Conservation (phyloP, 1,140 invertebrate species). For the Adelges cooleyi region DNA sequence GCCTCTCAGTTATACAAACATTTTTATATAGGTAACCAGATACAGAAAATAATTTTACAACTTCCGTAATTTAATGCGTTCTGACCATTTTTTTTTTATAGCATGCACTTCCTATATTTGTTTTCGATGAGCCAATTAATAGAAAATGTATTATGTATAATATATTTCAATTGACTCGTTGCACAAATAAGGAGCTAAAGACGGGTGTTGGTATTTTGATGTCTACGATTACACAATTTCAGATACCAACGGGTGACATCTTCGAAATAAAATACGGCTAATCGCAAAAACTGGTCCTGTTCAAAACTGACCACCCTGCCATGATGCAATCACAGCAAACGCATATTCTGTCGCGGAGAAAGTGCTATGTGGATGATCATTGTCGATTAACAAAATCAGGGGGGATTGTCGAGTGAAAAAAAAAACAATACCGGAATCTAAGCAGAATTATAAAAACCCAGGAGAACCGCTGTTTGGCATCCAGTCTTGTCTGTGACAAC, state of each 20-base stretch:
- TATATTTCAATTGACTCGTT: too few species aligned
- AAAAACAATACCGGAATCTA: conserved; percentile 9
- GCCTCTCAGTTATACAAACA: too few species aligned
- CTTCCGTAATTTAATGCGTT: too few species aligned
- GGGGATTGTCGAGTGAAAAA: neutral
- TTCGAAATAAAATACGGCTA: conserved; percentile 5
- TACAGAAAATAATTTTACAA: too few species aligned
- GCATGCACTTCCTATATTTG: too few species aligned
- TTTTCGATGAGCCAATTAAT: too few species aligned
- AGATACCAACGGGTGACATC: conserved; percentile 18
- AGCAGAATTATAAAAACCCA: conserved; percentile 12
- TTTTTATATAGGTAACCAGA: too few species aligned
- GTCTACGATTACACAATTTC: conserved; percentile 24
- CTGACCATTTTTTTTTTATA: too few species aligned
- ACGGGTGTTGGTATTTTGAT: too few species aligned
- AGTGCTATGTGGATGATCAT: conserved; percentile 7
- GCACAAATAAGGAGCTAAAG: too few species aligned
- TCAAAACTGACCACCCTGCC: neutral
- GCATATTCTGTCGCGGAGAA: neutral
- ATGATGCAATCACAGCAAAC: neutral
- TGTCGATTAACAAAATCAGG: neutral
- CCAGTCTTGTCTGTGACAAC: neutral
- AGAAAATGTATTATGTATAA: too few species aligned
- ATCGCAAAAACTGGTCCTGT: conserved; percentile 20
- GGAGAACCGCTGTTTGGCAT: neutral